phyloP scores from a whole-genome alignment of 2,888 invertebrate species.

The Thumatha senex region DNA sequence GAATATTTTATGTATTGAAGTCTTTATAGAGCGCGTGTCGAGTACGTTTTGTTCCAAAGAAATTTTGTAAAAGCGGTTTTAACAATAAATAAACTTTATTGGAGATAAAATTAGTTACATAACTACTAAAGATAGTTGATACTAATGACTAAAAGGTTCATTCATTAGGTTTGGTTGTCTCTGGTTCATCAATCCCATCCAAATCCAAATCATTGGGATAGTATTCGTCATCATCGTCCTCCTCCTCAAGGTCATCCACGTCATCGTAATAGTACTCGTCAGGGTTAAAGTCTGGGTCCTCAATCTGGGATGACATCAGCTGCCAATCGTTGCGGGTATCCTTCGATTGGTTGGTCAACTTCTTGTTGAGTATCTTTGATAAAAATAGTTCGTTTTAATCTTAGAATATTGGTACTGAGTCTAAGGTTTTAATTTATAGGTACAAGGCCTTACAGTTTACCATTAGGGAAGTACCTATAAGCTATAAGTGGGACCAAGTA shows the following conservation, averaged over 20 bases:
- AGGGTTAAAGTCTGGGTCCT: constrained; percentile 8
- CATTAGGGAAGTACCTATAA: neutral
- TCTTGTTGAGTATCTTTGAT: constrained; percentile 66
- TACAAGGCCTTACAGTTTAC: neutral
- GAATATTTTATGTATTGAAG: too few species aligned
- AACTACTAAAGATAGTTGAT: neutral
- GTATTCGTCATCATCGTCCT: constrained; percentile 17
- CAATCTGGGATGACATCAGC: constrained; percentile 9
- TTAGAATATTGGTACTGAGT: too few species aligned
- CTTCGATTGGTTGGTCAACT: constrained; percentile 54
- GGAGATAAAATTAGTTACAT: neutral
- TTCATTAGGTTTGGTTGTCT: neutral
- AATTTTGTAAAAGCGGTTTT: neutral
- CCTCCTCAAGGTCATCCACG: constrained; percentile 47
- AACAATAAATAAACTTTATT: neutral
- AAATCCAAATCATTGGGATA: neutral
- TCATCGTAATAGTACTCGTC: constrained; percentile 45
- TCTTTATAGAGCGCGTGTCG: too few species aligned
- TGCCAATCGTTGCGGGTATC: constrained; percentile 41
- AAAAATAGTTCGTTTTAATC: neutral
- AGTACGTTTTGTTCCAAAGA: too few species aligned
- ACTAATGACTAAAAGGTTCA: neutral
- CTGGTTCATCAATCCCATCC: neutral
- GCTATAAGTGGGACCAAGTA: too few species aligned
- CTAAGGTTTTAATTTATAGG: too few species aligned